phyloP scores from a whole-genome alignment of 2,797 vertebrate genomes.

The Silurus lanzhouensis region DNA sequence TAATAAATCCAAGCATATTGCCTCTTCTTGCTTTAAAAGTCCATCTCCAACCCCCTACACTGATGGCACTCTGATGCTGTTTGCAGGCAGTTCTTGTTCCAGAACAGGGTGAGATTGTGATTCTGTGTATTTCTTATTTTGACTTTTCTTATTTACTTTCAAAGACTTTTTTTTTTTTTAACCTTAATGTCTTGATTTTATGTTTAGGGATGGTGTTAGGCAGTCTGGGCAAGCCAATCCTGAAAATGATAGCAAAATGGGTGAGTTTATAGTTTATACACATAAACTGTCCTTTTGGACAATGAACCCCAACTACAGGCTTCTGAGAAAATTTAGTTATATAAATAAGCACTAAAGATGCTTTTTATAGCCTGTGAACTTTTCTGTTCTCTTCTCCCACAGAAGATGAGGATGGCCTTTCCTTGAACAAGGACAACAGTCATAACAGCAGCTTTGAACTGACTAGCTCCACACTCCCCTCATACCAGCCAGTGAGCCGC shows the following conservation, averaged over 20 bases:
- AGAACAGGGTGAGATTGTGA: conserved; percentile 79
- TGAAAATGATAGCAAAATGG: conserved; percentile 69
- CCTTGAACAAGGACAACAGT: conserved; percentile 86
- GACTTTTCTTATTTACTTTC: no score
- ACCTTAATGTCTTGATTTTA: background rate
- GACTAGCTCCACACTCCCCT: conserved; percentile 91
- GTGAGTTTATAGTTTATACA: conserved; percentile 60
- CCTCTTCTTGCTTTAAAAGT: conserved; percentile 62
- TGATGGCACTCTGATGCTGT: conserved; percentile 88
- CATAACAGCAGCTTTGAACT: conserved; percentile 98
- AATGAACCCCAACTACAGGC: background rate
- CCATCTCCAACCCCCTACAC: conserved; percentile 71
- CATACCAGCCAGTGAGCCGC: conserved; percentile 89
- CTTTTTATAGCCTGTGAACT: background rate
- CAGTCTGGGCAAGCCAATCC: conserved; percentile 63
- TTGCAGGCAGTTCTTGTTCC: conserved; percentile 88
- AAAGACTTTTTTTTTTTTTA: background rate
- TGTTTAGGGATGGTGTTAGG: conserved; percentile 68
- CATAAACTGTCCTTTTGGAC: no score
- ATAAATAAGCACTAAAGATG: background rate
- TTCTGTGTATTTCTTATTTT: background rate
- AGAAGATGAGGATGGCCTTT: conserved; percentile 91
- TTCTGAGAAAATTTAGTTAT: background rate
- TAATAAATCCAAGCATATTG: conserved; percentile 53
- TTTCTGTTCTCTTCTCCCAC: conserved; percentile 13